phyloP scores from a whole-genome alignment of 2,113 vertebrate genomes.

The Platanista minor region DNA sequence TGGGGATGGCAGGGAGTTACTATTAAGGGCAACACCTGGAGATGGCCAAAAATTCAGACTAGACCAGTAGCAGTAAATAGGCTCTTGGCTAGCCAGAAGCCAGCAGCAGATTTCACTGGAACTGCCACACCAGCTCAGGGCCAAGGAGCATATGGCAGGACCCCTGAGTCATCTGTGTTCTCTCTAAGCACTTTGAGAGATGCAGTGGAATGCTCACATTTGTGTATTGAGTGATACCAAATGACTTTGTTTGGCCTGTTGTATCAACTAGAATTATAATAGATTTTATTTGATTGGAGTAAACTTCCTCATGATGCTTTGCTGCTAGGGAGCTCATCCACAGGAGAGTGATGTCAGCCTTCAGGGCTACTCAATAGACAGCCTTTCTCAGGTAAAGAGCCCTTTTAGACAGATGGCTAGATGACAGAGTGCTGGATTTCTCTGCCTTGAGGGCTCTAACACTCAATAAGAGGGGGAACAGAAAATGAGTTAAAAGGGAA shows the following conservation, averaged over 20 bases:
- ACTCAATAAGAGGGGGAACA: background rate
- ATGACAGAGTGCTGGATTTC: background rate
- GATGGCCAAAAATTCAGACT: background rate
- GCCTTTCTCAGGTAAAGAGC: background rate
- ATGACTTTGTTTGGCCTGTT: background rate
- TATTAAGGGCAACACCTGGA: background rate
- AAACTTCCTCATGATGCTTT: background rate
- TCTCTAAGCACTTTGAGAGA: background rate
- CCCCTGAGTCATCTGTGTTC: background rate
- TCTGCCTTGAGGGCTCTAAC: background rate
- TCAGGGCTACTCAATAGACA: background rate
- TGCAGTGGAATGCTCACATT: background rate
- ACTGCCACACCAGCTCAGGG: background rate
- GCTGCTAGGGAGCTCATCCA: background rate
- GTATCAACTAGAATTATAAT: background rate
- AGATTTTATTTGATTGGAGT: background rate
- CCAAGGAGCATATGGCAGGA: background rate
- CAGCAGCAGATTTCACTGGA: background rate
- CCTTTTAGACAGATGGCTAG: background rate
- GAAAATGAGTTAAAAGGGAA: conserved; percentile 51
- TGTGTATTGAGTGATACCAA: background rate
- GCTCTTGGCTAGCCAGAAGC: background rate
- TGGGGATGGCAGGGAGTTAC: background rate
- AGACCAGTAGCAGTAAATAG: background rate
- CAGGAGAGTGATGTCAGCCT: background rate